A percentile compares a stretch with the other conserved stretches of the same genome.
These are phyloP conservation scores for Arvicola amphibius DNA, from an alignment of 2,797 vertebrate species.

Conservation along the genomic window DNA sequence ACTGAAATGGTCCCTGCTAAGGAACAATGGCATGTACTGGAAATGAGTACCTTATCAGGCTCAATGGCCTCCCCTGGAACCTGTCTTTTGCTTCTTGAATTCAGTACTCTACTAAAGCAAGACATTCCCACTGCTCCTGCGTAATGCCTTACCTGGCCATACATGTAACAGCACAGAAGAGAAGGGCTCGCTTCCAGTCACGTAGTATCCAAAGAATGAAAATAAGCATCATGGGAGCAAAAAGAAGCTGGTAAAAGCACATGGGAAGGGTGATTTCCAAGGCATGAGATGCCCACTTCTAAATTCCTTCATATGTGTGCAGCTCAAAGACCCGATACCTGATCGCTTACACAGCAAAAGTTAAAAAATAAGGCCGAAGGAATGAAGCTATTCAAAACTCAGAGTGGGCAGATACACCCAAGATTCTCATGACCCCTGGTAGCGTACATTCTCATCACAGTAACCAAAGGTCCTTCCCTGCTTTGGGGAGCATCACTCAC, in stretches of 20 bases:
- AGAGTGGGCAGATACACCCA: constrained; percentile 30
- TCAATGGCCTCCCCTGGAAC: neutral
- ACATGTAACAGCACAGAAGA: neutral
- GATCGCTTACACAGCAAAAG: neutral
- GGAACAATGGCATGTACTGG: neutral
- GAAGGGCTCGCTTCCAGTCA: neutral
- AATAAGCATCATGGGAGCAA: neutral
- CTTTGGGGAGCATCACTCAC: constrained; percentile 24
- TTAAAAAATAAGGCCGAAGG: neutral
- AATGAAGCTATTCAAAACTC: neutral
- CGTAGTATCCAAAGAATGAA: neutral
- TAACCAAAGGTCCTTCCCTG: constrained; percentile 35
- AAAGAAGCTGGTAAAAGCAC: neutral
- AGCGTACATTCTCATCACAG: constrained; percentile 44
- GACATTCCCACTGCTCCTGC: neutral
- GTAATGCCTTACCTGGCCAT: neutral
- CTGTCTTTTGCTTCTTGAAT: constrained; percentile 26
- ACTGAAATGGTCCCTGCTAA: neutral
- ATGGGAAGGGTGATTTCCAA: neutral
- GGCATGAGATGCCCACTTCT: neutral
- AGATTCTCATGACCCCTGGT: constrained; percentile 33
- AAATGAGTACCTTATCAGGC: neutral
- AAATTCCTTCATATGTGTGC: neutral
- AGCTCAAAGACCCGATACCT: neutral
- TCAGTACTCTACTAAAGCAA: neutral